Base-by-base conservation (phyloP, 2,797 vertebrate species). In the Amblyraja radiata region DNA sequence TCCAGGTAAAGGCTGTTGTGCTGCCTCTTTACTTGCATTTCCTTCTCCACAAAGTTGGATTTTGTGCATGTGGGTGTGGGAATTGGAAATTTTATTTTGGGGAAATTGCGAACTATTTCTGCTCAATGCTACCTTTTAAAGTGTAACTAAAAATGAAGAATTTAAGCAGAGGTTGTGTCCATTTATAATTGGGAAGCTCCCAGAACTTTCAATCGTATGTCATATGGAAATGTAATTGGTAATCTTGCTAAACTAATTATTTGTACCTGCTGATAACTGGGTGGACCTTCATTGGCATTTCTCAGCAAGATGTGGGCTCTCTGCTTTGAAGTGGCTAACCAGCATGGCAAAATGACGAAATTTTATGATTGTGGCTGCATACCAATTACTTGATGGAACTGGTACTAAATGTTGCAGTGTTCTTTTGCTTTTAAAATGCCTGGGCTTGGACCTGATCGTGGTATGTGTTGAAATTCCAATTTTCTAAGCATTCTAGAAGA, bases 1-100 rank as follows among this genome's bases (percentile, higher is more conserved):
- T 99, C 96, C 98, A 99, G 97, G 98, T 99, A 96, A 18, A 93
- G 94, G 46, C 2, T 5, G 28, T 58, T 61, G n/a, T 76, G 4
- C 54, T 92, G 23, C 25, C 63, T 68, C 83, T 16, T 23, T 18
- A 7, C 16, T 36, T 65, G 28, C 6, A 39, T 16, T 10, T 80
- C 46, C 54, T 65, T 32, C 10, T 63, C 11, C 25, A 77, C 54
- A 21, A 13, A n/a, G 32, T 81, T 58, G 14, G 18, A 21, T 61
- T 76, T 39, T 90, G 32, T 71, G 16, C 18, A 13, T 46, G 6
- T 91, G 8, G 18, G 36, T 39, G 8, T 86, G 13, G 13, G 61
- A 28, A 16, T 90, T 74, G 46, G 65, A 91, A 91, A 91, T 2
- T 63, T 86, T 86, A 63, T 63, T 68, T 14, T 88, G 14, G 32